A percentile compares a stretch with the other conserved stretches of the same genome.
phyloP scores from a whole-genome alignment of 2,797 vertebrate species.

The Dendrocincla tyrannina region DNA sequence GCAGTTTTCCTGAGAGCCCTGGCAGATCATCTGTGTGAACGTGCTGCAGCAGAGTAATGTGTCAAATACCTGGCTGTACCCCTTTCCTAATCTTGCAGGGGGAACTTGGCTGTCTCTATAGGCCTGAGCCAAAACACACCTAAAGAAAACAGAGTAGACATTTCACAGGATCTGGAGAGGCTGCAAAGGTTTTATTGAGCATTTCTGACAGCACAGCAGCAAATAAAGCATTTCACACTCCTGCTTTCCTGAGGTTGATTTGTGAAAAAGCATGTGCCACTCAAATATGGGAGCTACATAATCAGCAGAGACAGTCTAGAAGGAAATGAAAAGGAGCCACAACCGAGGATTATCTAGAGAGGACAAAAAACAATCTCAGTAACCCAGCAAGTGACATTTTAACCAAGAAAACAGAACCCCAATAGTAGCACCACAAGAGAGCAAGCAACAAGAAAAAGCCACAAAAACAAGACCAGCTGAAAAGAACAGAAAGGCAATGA shows the following conservation, averaged over 20 bases:
- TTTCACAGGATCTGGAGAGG: neutral
- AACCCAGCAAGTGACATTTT: neutral
- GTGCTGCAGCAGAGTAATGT: accelerated
- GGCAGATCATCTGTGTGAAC: neutral
- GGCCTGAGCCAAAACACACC: neutral
- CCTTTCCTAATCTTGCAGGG: neutral
- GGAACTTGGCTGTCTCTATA: neutral
- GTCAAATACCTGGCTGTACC: neutral
- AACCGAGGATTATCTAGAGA: neutral
- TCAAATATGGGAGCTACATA: neutral
- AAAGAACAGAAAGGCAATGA: neutral
- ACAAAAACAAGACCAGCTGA: neutral
- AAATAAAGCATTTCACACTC: neutral
- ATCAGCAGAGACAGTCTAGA: neutral
- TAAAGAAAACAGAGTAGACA: neutral
- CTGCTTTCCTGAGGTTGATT: neutral
- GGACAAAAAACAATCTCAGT: neutral
- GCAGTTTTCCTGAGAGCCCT: neutral
- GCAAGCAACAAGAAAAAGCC: neutral
- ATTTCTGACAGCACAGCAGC: neutral
- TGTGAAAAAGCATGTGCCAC: neutral
- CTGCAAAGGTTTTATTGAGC: neutral
- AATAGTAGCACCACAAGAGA: neutral
- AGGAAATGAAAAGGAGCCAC: neutral
- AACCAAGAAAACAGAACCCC: neutral